These are phyloP conservation scores for Asbolus verrucosus DNA, from an alignment of 1,140 invertebrate species.

Conservation along the genomic window DNA sequence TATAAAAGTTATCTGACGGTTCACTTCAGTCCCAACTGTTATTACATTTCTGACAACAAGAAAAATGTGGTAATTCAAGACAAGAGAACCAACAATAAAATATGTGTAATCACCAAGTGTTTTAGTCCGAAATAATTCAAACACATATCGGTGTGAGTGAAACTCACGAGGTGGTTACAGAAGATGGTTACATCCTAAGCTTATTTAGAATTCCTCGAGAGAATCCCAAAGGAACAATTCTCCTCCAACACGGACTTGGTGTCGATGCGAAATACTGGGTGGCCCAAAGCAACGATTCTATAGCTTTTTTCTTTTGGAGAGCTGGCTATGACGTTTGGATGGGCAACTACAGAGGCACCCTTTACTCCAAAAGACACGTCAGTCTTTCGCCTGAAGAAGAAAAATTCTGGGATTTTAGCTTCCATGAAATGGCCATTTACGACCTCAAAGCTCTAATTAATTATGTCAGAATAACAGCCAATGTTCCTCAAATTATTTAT, in stretches of 20 bases:
- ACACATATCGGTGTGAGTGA: constrained; percentile 6
- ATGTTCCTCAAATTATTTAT: background rate
- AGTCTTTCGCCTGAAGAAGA: background rate
- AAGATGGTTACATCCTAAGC: constrained; percentile 22
- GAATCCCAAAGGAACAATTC: background rate
- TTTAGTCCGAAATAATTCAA: too few relatives aligned
- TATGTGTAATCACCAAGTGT: too few relatives aligned
- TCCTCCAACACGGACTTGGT: background rate
- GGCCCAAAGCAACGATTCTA: background rate
- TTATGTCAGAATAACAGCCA: background rate
- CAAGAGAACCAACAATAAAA: too few relatives aligned
- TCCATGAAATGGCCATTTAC: background rate
- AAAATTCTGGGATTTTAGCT: constrained; percentile 21
- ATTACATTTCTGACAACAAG: too few relatives aligned
- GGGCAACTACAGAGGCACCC: background rate
- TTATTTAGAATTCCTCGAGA: constrained; percentile 9
- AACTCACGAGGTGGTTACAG: constrained; percentile 5
- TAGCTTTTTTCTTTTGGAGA: constrained; percentile 26
- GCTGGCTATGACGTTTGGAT: constrained; percentile 40
- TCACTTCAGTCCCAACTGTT: too few relatives aligned
- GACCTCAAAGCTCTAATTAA: background rate
- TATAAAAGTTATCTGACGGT: too few relatives aligned
- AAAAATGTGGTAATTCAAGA: too few relatives aligned
- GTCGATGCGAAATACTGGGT: constrained; percentile 9
- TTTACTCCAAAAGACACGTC: constrained; percentile 2